Conservation (phyloP, 1,140 invertebrate genomes). For the Ips typographus region DNA sequence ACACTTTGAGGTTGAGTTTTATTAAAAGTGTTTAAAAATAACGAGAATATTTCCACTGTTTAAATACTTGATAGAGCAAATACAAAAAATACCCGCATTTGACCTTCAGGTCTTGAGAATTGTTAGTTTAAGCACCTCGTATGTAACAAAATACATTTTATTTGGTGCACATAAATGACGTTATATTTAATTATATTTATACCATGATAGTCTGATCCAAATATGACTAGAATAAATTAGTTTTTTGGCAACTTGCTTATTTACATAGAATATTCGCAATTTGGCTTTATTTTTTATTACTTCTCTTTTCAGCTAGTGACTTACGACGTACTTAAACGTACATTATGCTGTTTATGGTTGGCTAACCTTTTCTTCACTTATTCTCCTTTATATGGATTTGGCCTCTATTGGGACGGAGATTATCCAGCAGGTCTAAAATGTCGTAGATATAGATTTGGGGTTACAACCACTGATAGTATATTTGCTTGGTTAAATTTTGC, state of each 20-base stretch:
- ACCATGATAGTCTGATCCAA: neutral
- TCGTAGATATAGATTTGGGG: slow-evolving; percentile 70
- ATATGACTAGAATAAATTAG: neutral
- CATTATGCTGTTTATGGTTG: slow-evolving; percentile 69
- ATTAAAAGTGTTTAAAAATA: too few relatives aligned
- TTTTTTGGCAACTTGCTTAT: too few relatives aligned
- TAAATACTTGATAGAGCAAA: too few relatives aligned
- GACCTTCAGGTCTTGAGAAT: too few relatives aligned
- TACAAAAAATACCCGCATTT: too few relatives aligned
- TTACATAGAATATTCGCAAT: neutral
- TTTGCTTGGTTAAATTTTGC: slow-evolving; percentile 78
- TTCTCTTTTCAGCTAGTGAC: slow-evolving; percentile 64
- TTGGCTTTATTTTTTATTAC: neutral
- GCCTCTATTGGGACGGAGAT: slow-evolving; percentile 67
- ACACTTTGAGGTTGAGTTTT: too few relatives aligned
- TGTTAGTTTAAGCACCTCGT: too few relatives aligned
- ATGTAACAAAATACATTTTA: neutral
- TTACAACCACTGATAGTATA: slow-evolving; percentile 62
- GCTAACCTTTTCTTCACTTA: slow-evolving; percentile 70
- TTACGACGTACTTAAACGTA: slow-evolving; percentile 70
- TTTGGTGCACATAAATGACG: neutral
- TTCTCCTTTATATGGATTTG: slow-evolving; percentile 76
- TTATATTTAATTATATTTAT: neutral
- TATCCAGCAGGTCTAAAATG: slow-evolving; percentile 55
- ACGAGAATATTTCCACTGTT: too few relatives aligned